A percentile compares a stretch with the other conserved stretches of the same genome.
Evolutionary conservation across 2,888 invertebrate genomes (phyloP).

Genomic region (Ceratothoa steindachneri): DNA sequence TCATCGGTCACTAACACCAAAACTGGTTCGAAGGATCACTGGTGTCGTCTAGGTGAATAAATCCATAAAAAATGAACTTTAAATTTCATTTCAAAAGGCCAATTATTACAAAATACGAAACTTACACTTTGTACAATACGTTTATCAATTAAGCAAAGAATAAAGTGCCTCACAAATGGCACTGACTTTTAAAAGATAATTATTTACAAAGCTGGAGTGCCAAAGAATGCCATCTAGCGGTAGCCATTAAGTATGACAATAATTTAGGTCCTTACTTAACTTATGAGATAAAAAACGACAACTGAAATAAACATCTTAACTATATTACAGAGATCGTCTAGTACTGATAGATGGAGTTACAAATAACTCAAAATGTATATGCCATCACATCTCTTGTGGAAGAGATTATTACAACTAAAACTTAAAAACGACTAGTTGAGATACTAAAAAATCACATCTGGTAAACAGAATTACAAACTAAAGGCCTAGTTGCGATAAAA

Average conservation of each 20-base stretch:
- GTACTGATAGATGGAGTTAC: too few relatives aligned
- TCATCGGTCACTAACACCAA: too few relatives aligned
- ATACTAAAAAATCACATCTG: neutral
- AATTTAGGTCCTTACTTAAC: neutral
- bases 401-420: neutral
- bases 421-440: neutral
- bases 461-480: neutral
- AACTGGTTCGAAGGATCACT: too few relatives aligned
- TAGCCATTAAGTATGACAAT: neutral
- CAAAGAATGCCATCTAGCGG: neutral
- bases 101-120: conserved; percentile 13
- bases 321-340: neutral
- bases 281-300: neutral
- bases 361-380: neutral
- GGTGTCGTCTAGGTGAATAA: too few relatives aligned
- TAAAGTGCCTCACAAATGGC: neutral
- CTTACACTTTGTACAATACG: conserved; percentile 9
- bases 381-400: neutral
- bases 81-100: conserved; percentile 8
- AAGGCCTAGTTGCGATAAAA: neutral
- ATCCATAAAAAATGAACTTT: too few relatives aligned
- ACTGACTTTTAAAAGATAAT: neutral
- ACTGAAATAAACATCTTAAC: neutral
- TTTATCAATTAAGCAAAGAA: neutral
- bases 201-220: neutral